Evolutionary conservation across 2,797 vertebrate genomes (phyloP).

Genomic region (Garrulus glandarius): DNA sequence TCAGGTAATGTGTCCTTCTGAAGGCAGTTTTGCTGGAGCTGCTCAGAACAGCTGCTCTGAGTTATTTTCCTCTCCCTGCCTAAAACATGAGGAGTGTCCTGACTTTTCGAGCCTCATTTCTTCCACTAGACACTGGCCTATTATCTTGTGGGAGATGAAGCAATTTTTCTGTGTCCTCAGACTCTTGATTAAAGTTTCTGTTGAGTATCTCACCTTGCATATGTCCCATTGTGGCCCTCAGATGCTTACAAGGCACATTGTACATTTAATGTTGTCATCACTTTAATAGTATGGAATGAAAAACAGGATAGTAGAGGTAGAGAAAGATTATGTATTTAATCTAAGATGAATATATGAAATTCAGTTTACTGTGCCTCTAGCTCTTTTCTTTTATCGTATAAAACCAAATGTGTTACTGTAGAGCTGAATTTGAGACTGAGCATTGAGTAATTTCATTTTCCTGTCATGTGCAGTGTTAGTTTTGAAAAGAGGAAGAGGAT

Average conservation of each 20-base stretch:
- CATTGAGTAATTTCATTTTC: not conserved
- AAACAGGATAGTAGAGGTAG: not conserved
- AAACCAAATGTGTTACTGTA: fast-evolving
- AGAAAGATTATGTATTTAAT: not conserved
- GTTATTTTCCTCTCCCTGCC: not conserved
- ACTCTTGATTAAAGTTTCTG: not conserved
- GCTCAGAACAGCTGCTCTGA: not conserved
- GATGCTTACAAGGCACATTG: not conserved
- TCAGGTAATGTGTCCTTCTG: not conserved
- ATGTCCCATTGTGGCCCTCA: not conserved
- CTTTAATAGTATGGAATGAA: not conserved
- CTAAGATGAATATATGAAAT: not conserved
- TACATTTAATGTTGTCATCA: not conserved
- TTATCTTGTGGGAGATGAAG: not conserved
- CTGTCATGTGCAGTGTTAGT: not conserved
- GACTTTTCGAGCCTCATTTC: not conserved
- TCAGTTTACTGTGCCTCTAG: not conserved
- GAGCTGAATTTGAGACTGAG: not conserved
- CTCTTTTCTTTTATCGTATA: not conserved
- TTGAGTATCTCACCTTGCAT: not conserved
- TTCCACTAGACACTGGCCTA: not conserved
- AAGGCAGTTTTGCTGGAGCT: not conserved
- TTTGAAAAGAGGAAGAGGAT: not conserved
- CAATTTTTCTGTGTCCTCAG: not conserved
- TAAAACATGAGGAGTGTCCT: not conserved